Percentiles rank a stretch among this genome's conserved stretches.
Conservation (phyloP, 2,888 invertebrate species). For the Megaustenia siamemsis region DNA sequence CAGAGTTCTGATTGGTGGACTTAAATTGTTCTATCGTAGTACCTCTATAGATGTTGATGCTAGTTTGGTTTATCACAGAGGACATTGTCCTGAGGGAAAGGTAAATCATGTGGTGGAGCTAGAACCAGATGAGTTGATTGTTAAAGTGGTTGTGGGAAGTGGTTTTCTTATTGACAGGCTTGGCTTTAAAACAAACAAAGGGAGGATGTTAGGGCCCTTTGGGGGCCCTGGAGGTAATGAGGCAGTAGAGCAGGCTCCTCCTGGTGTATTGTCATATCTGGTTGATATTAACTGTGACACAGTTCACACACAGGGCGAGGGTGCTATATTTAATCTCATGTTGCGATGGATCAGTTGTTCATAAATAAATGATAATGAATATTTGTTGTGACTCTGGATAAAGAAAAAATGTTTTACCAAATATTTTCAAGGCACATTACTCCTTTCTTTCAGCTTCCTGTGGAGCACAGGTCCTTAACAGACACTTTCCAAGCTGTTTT, state of each 20-base stretch:
- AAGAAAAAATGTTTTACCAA: too few relatives aligned
- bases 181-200: slow-evolving; percentile 39
- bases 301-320: slow-evolving; percentile 19
- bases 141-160: slow-evolving; percentile 37
- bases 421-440: too few relatives aligned
- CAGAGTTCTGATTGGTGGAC: slow-evolving; percentile 36
- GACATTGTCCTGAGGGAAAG: neutral
- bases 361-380: too few relatives aligned
- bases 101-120: neutral
- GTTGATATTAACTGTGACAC: slow-evolving; percentile 44
- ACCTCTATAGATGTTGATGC: neutral
- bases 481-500: too few relatives aligned
- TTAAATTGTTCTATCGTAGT: slow-evolving; percentile 10
- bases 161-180: slow-evolving; percentile 43
- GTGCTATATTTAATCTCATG: slow-evolving; percentile 42
- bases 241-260: slow-evolving; percentile 3
- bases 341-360: slow-evolving; percentile 38
- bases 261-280: neutral
- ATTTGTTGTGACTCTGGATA: too few relatives aligned
- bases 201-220: slow-evolving; percentile 31
- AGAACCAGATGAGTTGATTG: slow-evolving; percentile 29
- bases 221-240: slow-evolving; percentile 37
- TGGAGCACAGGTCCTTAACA: too few relatives aligned
- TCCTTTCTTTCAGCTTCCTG: too few relatives aligned
- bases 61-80: neutral